Base-by-base conservation (phyloP, 2,888 invertebrate genomes). In the Eupeodes latifasciatus region DNA sequence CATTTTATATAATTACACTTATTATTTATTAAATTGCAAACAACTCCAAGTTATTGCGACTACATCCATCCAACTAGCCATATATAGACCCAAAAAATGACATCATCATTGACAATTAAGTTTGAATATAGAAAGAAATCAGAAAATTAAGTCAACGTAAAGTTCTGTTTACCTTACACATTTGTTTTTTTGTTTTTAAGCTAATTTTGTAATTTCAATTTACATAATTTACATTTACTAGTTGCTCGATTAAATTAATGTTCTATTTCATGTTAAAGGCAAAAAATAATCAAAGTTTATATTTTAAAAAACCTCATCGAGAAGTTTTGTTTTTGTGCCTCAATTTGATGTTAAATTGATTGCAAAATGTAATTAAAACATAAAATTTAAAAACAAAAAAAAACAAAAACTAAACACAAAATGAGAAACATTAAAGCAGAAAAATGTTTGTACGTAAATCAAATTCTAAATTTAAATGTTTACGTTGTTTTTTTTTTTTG, bases 391-490 rank as follows among this genome's bases (percentile, higher is more conserved):
- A 19, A 19, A 19, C 19, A 1, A 19, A 19, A n/a, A 66, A 72
- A 81, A 80, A 69, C 47, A 27, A 59, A 62, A 51, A 34, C 51
- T 19, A 36, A 61, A 64, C 47, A 77, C 44, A 59, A 57, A 80
- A 64, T 4, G 49, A 51, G 44, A 77, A 77, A 75, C 78, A 82
- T 64, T 49, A 74, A 78, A 62, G 55, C 51, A 49, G 67, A 85
- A 66, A 40, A 40, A 40, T 7, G 9, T 9, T 7, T 40, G 3
- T 40, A 40, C 5, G 40, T 74, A 77, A 81, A 77, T 66, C 64
- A 74, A 67, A 64, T 57, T 86, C 86, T 86, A 86, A 86, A 79
- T 49, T 86, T 86, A 86, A 86, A 86, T 83, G 82, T 86, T 78
- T 83, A 86, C 82, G 82, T 57, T 69, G 77, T 72, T 69, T 74